These are phyloP conservation scores for Sorex araneus DNA, from an alignment of 2,113 vertebrate genomes.

Conservation along the genomic window DNA sequence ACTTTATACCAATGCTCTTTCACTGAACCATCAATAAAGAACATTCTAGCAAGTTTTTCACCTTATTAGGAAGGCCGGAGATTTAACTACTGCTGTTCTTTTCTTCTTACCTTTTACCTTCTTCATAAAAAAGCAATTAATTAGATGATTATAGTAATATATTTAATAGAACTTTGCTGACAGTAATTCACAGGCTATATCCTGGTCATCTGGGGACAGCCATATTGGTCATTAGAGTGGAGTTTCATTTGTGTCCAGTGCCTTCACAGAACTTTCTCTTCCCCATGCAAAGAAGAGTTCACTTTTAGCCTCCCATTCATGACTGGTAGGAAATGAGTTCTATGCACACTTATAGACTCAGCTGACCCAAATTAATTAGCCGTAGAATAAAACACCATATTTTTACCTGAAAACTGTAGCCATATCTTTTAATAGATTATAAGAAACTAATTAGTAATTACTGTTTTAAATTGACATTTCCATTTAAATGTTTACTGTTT, in stretches of 20 bases:
- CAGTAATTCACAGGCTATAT: not conserved
- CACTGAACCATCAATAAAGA: not conserved
- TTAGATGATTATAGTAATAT: not conserved
- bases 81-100: not conserved
- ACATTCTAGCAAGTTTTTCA: not conserved
- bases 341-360: not conserved
- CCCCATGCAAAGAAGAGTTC: not conserved
- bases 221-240: not conserved
- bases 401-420: not conserved
- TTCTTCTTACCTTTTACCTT: not conserved
- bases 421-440: constrained; percentile 22
- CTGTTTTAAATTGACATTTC: not conserved
- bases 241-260: not conserved
- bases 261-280: not conserved
- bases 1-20: not conserved
- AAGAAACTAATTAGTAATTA: constrained; percentile 2
- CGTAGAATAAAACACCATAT: not conserved
- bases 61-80: not conserved
- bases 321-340: not conserved
- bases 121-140: not conserved
- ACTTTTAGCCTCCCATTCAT: not conserved
- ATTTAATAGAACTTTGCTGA: not conserved
- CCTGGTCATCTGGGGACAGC: no score
- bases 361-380: not conserved
- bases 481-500: not conserved